Evolutionary conservation across 1,140 invertebrate genomes (phyloP), one percentile per base, ranked within the genome.

Genomic region (Globodera rostochiensis): DNA sequence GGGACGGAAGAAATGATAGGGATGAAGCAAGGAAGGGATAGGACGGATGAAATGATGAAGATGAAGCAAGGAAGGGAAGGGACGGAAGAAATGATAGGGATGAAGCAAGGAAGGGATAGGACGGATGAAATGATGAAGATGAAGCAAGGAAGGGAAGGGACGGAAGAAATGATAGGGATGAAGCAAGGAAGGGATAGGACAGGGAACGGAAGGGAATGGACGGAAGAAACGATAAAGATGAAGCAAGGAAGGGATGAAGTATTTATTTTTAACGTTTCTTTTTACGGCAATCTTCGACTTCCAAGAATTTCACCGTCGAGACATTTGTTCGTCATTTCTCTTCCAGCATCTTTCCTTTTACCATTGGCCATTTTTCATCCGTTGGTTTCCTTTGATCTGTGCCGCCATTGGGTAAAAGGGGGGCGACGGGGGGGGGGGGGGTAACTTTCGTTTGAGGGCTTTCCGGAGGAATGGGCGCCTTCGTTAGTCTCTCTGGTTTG

Each of bases 331-430:
- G 36, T 74, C 70, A 25, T 36, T 47, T 45, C n/a, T 49, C 45
- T 15, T 53, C 70, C 45, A 15, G 36, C 53, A 19, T 74, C 75
- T n/a, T 74, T 73, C 8, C 21, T 45, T 80, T 78, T 73, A 9
- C 25, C 74, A 6, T 66, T 64, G 77, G 64, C 77, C 77, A 78
- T 78, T 64, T 64, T 78, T 78, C 77, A 78, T 78, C 77, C 77
- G 60, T 50, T 21, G 77, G 66, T 21, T 78, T 21, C 57, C 60
- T 78, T 78, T 78, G 77, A 78, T 78, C 77, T 78, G 66, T 70
- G 70, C 77, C 77, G 77, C 66, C 77, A 64, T 25, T 78, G 21
- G 66, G 19, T 60, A 11, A 49, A 57, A 60, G 21, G 45, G 67
- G 36, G 67, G 49, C 15, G 53, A 5, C 6, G 21, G n/a, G 64